phyloP scores from a whole-genome alignment of 64 coral and sea anemone genomes.

The Dendrophyllia cribrosa region DNA sequence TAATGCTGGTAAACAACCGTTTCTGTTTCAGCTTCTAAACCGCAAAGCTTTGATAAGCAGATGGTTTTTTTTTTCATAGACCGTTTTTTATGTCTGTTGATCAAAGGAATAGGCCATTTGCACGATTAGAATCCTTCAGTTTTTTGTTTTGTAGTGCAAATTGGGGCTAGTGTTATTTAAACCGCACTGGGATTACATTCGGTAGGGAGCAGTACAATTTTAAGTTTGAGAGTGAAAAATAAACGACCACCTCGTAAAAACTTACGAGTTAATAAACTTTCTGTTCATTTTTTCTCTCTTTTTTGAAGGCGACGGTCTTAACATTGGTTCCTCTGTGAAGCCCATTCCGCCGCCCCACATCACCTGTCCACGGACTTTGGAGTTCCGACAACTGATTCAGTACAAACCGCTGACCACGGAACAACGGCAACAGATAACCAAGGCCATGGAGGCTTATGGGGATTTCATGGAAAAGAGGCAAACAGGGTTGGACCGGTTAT shows the following conservation, averaged over 20 bases:
- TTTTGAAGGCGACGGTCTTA: conserved; percentile 74
- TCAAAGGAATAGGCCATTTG: too few relatives aligned
- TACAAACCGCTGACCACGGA: conserved; percentile 74
- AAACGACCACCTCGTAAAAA: too few relatives aligned
- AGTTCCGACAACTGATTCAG: conserved; percentile 87
- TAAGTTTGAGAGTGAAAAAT: too few relatives aligned
- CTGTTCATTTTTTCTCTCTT: neutral
- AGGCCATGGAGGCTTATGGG: conserved; percentile 77
- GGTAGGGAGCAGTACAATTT: too few relatives aligned
- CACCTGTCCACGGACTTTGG: conserved; percentile 80
- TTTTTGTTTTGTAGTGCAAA: too few relatives aligned
- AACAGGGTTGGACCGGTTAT: conserved; percentile 62
- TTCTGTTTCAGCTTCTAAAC: neutral
- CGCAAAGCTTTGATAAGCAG: neutral
- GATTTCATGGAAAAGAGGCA: conserved; percentile 79
- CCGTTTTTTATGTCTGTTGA: too few relatives aligned
- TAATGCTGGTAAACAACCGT: conserved; percentile 74
- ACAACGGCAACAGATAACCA: conserved; percentile 64
- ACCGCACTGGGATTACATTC: too few relatives aligned
- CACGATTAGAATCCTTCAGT: too few relatives aligned
- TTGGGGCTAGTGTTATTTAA: too few relatives aligned
- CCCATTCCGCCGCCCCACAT: conserved; percentile 29
- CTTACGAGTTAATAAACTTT: neutral
- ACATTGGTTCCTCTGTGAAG: conserved; percentile 75
- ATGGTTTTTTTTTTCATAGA: too few relatives aligned